These are phyloP conservation scores for Monarcha castaneiventris DNA, from an alignment of 2,113 vertebrate genomes.

Conservation along the genomic window DNA sequence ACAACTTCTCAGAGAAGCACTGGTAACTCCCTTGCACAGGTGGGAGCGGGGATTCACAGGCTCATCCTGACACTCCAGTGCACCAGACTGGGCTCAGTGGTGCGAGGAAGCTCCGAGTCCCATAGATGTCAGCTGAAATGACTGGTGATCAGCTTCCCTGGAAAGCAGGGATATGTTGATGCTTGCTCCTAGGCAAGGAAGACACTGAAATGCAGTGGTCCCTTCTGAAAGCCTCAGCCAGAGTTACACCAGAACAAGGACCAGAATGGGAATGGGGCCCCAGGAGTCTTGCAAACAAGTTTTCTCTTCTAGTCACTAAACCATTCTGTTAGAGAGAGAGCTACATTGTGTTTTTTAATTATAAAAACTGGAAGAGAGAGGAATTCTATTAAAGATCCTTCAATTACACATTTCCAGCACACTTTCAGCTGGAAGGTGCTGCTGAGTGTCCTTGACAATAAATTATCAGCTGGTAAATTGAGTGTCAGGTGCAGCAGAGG, in stretches of 20 bases:
- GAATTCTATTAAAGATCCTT: not conserved
- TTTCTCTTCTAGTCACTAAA: not conserved
- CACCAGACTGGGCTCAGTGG: accelerated
- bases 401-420: not conserved
- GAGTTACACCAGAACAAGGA: not conserved
- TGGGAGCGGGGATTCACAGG: not conserved
- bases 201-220: not conserved
- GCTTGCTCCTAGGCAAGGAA: not conserved
- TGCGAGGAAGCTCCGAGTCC: not conserved
- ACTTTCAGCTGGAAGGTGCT: not conserved
- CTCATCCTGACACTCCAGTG: not conserved
- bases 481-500: not conserved
- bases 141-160: not conserved
- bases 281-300: not conserved
- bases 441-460: not conserved
- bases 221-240: not conserved
- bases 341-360: not conserved
- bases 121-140: not conserved
- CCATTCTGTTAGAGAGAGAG: not conserved
- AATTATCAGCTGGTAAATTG: not conserved
- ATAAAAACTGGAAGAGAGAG: not conserved
- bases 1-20: not conserved
- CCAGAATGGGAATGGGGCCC: not conserved
- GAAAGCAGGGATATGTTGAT: not conserved
- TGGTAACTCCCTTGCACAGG: not conserved